Evolutionary conservation across 64 coral and sea anemone genomes (phyloP).

Genomic region (Porites lutea): DNA sequence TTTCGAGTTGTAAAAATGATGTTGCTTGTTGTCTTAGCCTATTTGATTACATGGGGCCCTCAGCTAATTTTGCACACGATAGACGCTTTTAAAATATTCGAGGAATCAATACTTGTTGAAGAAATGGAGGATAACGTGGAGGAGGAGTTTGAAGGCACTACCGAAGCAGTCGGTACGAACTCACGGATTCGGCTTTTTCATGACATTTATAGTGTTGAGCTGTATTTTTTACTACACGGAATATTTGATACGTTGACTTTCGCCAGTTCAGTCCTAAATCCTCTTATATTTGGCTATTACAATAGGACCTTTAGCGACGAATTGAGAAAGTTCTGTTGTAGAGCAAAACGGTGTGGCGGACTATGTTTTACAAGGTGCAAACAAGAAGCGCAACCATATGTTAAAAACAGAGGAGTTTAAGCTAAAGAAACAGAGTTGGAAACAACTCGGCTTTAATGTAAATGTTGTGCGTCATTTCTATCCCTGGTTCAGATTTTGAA

Average conservation of each 20-base stretch:
- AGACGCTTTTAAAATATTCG: neutral
- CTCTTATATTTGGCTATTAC: conserved; percentile 59
- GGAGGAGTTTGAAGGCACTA: neutral
- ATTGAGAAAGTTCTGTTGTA: neutral
- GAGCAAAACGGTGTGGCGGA: neutral
- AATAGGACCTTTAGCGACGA: conserved; percentile 39
- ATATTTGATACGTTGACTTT: conserved; percentile 18
- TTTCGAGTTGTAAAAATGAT: conserved; percentile 42
- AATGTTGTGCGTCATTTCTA: no score
- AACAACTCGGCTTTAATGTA: neutral
- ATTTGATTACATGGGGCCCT: conserved; percentile 49
- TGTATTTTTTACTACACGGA: neutral
- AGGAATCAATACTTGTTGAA: neutral
- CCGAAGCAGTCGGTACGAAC: no score
- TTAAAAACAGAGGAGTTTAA: no score
- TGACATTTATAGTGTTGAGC: neutral
- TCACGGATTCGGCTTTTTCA: no score
- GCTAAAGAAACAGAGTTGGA: neutral
- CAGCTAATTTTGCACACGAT: neutral
- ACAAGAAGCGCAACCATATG: neutral
- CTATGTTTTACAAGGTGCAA: neutral
- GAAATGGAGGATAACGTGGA: neutral
- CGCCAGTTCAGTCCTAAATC: conserved; percentile 43
- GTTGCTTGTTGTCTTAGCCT: conserved; percentile 27
- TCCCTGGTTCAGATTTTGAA: no score